Base-by-base conservation (phyloP, 2,113 vertebrate genomes). In the Phrynosoma platyrhinos region DNA sequence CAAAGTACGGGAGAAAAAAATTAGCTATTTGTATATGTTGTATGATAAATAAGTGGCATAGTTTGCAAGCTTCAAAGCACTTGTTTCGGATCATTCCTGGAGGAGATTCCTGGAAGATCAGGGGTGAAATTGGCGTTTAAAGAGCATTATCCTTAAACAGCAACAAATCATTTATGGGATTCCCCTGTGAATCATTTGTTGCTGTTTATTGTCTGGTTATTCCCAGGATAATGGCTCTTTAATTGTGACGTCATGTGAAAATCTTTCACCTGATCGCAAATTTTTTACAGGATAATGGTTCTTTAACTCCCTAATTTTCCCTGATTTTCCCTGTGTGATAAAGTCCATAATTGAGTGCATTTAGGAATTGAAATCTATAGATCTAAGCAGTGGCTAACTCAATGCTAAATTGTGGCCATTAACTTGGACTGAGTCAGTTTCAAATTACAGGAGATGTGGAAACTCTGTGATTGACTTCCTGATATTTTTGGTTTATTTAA, bases 1-100 rank as follows among this genome's bases (percentile, higher is more conserved):
- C 92, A 80, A 91, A 89, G 81, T 89, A 42, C 83, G 87, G 74
- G 91, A n/a, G 64, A 95, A 90, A 80, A 86, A 40, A 16, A 93
- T 81, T 86, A 13, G 1, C 92, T 94, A 94, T 95, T 91, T 93
- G 83, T 92, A 21, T 83, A 90, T 91, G 80, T 91, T 90, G 90
- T 91, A 10, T 71, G 90, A 90, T 84, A 94, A 95, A 93, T 89
- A 87, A 89, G 91, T 79, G 87, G 82, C 80, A 77, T 84, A 47
- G 30, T 21, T 55, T 83, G 16, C 81, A 83, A 53, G 36, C 62
- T 10, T 55, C 8, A 62, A 76, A 52, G 36, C 9, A 12, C 12
- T 87, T 79, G 30, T 40, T 76, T 76, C 20, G 40, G 74, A 36
- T 16, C 77, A 77, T 83, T 68, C 14, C 13, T 13, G 23, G 66